phyloP scores from a whole-genome alignment of 1,140 invertebrate genomes.

The Brachionus angularis region DNA sequence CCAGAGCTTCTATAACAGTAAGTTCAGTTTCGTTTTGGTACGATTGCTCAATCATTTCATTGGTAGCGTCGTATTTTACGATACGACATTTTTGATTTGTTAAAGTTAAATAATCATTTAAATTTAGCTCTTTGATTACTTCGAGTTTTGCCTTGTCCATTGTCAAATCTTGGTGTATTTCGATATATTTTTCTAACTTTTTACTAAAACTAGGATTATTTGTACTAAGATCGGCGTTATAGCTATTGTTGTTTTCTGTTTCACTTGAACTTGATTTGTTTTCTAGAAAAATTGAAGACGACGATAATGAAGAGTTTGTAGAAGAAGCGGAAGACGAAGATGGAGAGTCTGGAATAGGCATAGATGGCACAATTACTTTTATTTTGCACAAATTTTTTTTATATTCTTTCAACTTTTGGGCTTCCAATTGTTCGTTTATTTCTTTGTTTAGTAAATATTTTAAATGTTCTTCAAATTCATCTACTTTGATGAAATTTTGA shows the following conservation, averaged over 20 bases:
- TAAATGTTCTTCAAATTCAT: slow-evolving; percentile 72
- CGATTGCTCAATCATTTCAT: slow-evolving; percentile 68
- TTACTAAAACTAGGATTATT: slow-evolving; percentile 63
- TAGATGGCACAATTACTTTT: slow-evolving; percentile 27
- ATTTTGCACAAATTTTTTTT: slow-evolving; percentile 65
- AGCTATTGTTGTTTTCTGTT: too few relatives aligned
- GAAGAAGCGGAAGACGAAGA: too few relatives aligned
- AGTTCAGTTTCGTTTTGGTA: slow-evolving; percentile 65
- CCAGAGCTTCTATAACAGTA: slow-evolving; percentile 24
- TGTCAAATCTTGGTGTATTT: slow-evolving; percentile 62
- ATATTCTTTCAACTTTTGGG: slow-evolving; percentile 63
- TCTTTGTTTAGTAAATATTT: slow-evolving; percentile 64
- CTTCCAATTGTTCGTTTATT: slow-evolving; percentile 68
- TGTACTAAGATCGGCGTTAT: slow-evolving; percentile 64
- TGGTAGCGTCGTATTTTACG: slow-evolving; percentile 67
- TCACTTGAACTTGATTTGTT: too few relatives aligned
- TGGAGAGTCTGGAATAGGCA: slow-evolving; percentile 16
- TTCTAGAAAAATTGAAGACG: too few relatives aligned
- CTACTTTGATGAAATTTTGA: slow-evolving; percentile 64
- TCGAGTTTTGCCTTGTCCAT: slow-evolving; percentile 63
- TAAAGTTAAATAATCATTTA: not conserved
- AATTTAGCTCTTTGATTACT: slow-evolving; percentile 59
- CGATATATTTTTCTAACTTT: slow-evolving; percentile 61
- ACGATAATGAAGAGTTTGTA: too few relatives aligned
- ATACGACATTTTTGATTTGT: slow-evolving; percentile 59